These are phyloP conservation scores for Gobionotothen gibberifrons DNA, from an alignment of 2,797 vertebrate species.

Conservation along the genomic window DNA sequence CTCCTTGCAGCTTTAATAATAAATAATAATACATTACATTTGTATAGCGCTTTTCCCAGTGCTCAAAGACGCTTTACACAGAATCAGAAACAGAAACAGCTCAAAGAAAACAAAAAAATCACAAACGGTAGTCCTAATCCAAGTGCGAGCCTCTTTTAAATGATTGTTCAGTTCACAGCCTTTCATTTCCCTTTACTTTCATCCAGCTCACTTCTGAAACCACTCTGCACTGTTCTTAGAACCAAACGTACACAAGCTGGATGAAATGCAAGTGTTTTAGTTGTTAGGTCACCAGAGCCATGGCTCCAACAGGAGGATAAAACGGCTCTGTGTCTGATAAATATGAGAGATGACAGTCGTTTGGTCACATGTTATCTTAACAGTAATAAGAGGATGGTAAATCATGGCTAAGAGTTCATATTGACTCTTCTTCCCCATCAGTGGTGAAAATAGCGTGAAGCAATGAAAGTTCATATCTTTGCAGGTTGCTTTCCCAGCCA, in stretches of 20 bases:
- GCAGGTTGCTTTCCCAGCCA: background rate
- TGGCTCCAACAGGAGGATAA: background rate
- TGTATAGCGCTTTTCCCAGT: no score
- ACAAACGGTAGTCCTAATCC: no score
- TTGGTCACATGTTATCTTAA: background rate
- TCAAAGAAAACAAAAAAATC: no score
- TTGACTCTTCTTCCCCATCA: no score
- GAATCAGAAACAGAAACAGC: no score
- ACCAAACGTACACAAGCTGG: background rate
- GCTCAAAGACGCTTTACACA: no score
- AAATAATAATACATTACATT: no score
- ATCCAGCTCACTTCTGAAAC: slow-evolving; percentile 3
- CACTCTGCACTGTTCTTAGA: background rate
- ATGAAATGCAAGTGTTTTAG: background rate
- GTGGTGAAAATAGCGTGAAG: background rate
- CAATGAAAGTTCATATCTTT: background rate
- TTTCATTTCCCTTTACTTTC: background rate
- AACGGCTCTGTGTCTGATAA: background rate
- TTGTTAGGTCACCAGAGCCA: background rate
- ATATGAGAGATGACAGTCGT: background rate
- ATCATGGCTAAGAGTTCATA: no score
- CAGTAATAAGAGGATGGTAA: background rate
- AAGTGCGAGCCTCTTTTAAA: background rate
- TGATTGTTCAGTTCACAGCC: background rate
- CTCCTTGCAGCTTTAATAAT: background rate